phyloP scores from a whole-genome alignment of 2,797 vertebrate species.

The Poecilia wingei region DNA sequence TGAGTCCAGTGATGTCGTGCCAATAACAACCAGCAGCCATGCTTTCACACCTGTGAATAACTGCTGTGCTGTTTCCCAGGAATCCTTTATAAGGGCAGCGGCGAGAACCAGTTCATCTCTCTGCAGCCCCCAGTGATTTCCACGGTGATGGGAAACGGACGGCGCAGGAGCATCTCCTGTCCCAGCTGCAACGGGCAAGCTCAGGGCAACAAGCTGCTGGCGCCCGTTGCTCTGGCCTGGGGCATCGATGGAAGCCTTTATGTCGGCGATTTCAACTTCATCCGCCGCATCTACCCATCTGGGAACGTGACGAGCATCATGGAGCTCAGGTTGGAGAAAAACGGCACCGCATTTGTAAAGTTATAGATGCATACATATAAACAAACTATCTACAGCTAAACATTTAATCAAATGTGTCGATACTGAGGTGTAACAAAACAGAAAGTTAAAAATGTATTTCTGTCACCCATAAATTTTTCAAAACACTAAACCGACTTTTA shows the following conservation, averaged over 20 bases:
- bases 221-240: constrained; percentile 94
- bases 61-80: constrained; percentile 75
- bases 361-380: neutral
- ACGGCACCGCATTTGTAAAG: neutral
- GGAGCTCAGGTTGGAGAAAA: constrained; percentile 89
- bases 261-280: constrained; percentile 98
- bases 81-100: constrained; percentile 97
- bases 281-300: constrained; percentile 93
- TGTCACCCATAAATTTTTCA: neutral
- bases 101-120: constrained; percentile 97
- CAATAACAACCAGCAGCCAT: constrained; percentile 13
- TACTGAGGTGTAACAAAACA: neutral
- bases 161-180: constrained; percentile 97
- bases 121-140: constrained; percentile 94
- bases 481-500: neutral
- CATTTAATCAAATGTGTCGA: neutral
- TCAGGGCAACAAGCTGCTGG: constrained; percentile 95
- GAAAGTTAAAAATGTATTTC: neutral
- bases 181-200: constrained; percentile 98
- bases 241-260: constrained; percentile 95
- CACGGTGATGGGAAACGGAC: constrained; percentile 97
- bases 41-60: constrained; percentile 23
- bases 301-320: constrained; percentile 97
- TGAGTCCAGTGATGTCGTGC: constrained; percentile 2
- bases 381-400: neutral